These are phyloP conservation scores for Epinotia demarniana DNA, from an alignment of 2,888 invertebrate genomes.

Conservation along the genomic window DNA sequence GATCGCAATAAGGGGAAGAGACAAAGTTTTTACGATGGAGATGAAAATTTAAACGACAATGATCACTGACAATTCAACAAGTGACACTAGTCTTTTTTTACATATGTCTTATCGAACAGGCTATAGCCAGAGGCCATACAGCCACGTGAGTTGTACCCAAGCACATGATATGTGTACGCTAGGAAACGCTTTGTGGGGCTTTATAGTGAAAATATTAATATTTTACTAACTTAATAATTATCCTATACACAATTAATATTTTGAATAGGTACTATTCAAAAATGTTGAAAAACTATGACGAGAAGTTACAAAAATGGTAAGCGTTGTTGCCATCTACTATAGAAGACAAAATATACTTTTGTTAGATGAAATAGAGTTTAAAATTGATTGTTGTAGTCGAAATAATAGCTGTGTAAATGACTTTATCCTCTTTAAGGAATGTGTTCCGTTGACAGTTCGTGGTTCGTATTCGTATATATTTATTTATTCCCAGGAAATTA, in stretches of 20 bases:
- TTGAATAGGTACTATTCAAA: too few relatives aligned
- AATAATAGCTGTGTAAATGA: neutral
- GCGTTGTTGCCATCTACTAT: neutral
- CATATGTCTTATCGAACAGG: neutral
- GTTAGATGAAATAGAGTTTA: neutral
- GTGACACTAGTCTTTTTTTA: neutral
- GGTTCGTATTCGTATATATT: neutral
- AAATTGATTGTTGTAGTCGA: neutral
- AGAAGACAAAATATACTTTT: neutral
- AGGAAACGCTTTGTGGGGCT: too few relatives aligned
- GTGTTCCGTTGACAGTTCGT: neutral
- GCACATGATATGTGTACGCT: too few relatives aligned
- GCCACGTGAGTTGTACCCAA: neutral
- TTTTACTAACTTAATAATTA: too few relatives aligned
- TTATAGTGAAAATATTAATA: too few relatives aligned
- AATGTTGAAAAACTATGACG: too few relatives aligned
- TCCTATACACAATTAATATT: too few relatives aligned
- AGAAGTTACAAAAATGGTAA: too few relatives aligned
- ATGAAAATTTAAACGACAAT: too few relatives aligned
- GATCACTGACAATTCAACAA: constrained; percentile 2
- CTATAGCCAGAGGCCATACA: neutral
- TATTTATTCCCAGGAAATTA: constrained; percentile 12
- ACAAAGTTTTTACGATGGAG: too few relatives aligned
- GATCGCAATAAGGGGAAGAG: too few relatives aligned
- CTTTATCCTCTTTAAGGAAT: neutral